phyloP scores from a whole-genome alignment of 2,113 vertebrate genomes.

The Sialia sialis region DNA sequence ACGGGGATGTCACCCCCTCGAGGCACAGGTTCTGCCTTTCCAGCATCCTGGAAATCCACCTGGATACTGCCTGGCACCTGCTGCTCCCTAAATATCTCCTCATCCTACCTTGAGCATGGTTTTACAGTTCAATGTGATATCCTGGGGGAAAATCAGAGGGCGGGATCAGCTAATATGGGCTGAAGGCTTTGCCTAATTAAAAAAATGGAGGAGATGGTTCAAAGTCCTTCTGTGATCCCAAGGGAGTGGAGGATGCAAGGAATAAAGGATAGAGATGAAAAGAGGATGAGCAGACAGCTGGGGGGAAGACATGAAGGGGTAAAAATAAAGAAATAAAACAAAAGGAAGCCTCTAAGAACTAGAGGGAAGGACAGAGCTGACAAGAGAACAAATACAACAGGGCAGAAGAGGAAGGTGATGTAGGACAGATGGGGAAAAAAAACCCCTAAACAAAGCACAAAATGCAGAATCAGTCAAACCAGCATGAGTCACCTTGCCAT shows the following conservation, averaged over 20 bases:
- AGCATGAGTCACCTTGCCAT: not conserved
- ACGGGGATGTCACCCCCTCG: not conserved
- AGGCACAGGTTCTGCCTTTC: not conserved
- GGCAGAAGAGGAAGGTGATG: not conserved
- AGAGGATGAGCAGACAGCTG: not conserved
- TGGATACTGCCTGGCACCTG: not conserved
- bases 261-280: not conserved
- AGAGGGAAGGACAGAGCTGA: not conserved
- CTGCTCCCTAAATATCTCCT: not conserved
- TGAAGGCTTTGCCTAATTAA: not conserved
- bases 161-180: not conserved
- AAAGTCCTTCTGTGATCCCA: not conserved
- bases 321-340: not conserved
- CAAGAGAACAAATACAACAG: not conserved
- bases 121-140: not conserved
- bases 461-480: not conserved
- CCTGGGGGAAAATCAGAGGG: rapidly evolving
- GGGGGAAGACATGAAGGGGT: not conserved
- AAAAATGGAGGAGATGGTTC: not conserved
- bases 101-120: not conserved
- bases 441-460: not conserved
- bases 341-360: not conserved
- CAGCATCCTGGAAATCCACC: not conserved
- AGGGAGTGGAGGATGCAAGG: not conserved
- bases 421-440: not conserved